These are phyloP conservation scores for Sweltsa coloradensis DNA, from an alignment of 1,140 invertebrate genomes.

Conservation along the genomic window DNA sequence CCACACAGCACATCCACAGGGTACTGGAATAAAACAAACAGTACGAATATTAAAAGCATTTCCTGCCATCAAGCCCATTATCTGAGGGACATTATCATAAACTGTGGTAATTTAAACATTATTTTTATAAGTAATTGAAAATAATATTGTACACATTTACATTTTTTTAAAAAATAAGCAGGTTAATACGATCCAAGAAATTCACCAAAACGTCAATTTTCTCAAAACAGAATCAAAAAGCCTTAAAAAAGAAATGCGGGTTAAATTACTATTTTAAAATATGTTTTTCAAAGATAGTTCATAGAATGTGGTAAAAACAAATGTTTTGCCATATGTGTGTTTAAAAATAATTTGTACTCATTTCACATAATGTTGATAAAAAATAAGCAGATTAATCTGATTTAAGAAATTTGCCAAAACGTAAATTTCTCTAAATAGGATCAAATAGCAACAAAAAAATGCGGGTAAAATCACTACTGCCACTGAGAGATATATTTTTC, in stretches of 20 bases:
- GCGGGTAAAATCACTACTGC: too few species aligned
- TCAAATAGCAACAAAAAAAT: not conserved
- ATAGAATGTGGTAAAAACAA: too few species aligned
- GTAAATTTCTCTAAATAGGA: not conserved
- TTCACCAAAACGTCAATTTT: not conserved
- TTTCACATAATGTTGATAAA: too few species aligned
- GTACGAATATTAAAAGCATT: not conserved
- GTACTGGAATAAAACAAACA: conserved; percentile 21
- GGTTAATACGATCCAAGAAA: not conserved
- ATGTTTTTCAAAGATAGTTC: too few species aligned
- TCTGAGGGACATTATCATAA: not conserved
- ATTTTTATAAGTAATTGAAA: not conserved
- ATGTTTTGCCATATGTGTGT: too few species aligned
- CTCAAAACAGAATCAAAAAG: not conserved
- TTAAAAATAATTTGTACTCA: not conserved
- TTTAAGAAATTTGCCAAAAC: not conserved
- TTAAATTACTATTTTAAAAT: too few species aligned
- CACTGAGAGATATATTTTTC: too few species aligned
- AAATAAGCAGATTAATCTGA: not conserved
- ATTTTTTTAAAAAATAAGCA: not conserved
- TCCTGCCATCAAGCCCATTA: too few species aligned
- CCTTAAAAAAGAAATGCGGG: conserved; percentile 1
- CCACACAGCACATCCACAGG: conserved; percentile 28
- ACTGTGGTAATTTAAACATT: not conserved
- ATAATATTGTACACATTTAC: not conserved